Percentiles rank a stretch among this genome's conserved stretches.
Conservation (phyloP, 2,113 vertebrate species). For the Actenoides lindsayi region DNA sequence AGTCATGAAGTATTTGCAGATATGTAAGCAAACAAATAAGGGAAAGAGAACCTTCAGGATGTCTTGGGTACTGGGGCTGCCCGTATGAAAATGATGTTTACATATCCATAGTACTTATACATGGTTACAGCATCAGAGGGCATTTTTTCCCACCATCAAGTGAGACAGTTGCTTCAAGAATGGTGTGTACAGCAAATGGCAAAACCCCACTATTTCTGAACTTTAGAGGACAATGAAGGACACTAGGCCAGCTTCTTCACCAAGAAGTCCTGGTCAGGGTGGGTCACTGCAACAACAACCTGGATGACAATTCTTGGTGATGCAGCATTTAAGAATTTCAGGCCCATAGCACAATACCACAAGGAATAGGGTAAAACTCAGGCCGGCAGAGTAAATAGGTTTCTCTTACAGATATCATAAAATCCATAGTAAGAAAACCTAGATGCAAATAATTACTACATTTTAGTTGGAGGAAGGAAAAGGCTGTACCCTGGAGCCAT, state of each 20-base stretch:
- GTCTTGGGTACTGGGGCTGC: background rate
- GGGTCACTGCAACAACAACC: background rate
- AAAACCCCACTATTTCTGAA: background rate
- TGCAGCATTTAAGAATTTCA: background rate
- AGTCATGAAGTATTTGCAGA: background rate
- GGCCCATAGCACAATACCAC: background rate
- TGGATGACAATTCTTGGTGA: accelerated
- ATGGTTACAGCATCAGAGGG: background rate
- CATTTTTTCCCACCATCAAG: background rate
- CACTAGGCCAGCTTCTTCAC: background rate
- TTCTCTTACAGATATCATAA: background rate
- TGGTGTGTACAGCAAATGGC: background rate
- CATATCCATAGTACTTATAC: accelerated
- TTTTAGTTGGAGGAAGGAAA: background rate
- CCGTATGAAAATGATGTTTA: background rate
- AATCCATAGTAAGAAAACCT: background rate
- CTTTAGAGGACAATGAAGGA: background rate
- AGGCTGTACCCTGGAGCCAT: accelerated
- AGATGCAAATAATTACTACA: background rate
- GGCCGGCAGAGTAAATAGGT: background rate
- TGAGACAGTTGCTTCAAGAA: background rate
- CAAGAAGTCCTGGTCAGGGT: accelerated
- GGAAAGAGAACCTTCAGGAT: background rate
- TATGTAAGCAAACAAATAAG: background rate
- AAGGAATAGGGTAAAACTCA: background rate